Conservation (phyloP, 35 echinoderm and acorn worm genomes). For the Lytechinus pictus region DNA sequence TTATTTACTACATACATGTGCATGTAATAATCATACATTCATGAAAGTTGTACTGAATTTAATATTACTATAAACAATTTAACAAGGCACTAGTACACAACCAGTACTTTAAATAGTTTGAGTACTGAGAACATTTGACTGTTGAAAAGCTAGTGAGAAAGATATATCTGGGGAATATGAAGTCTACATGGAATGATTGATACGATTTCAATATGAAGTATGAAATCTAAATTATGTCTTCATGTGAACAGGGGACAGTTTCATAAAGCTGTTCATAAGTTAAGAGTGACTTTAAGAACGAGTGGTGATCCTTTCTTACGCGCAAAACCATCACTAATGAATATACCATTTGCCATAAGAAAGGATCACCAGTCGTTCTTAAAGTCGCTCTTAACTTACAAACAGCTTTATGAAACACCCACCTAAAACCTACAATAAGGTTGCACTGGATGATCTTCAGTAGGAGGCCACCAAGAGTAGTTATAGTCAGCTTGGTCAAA, state of each 20-base stretch:
- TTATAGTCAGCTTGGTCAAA: too few relatives aligned
- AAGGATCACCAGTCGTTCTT: too few relatives aligned
- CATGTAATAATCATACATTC: background rate
- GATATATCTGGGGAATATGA: background rate
- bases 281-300: background rate
- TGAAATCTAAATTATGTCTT: background rate
- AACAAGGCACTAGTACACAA: conserved; percentile 5
- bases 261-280: too few relatives aligned
- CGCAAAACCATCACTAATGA: background rate
- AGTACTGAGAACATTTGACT: background rate
- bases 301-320: background rate
- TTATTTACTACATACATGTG: background rate
- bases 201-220: background rate
- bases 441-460: too few relatives aligned
- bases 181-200: background rate
- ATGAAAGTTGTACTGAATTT: background rate
- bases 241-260: background rate
- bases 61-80: background rate
- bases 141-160: background rate
- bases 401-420: too few relatives aligned
- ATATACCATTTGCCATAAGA: too few relatives aligned
- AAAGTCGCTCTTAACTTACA: too few relatives aligned
- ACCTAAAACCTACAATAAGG: too few relatives aligned
- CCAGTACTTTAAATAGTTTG: background rate
- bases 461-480: too few relatives aligned